A percentile compares a stretch with the other conserved stretches of the same genome.
Conservation (phyloP, 2,113 vertebrate species). For the Antennarius striatus region DNA sequence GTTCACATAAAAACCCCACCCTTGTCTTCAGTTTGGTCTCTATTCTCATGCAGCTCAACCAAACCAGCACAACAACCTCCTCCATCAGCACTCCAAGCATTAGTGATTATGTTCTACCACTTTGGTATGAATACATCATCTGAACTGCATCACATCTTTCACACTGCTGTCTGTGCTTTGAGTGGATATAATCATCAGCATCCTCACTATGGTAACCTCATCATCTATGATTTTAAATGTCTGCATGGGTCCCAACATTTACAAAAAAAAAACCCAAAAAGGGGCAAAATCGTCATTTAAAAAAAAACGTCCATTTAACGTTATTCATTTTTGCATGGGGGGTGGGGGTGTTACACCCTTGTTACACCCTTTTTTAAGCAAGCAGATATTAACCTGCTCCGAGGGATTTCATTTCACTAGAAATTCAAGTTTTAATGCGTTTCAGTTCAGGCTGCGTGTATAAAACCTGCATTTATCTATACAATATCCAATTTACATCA, state of each 20-base stretch:
- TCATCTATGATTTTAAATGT: not conserved
- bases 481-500: no score
- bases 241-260: not conserved
- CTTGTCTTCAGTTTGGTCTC: not conserved
- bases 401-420: not conserved
- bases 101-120: not conserved
- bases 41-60: not conserved
- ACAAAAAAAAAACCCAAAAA: not conserved
- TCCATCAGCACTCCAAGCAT: not conserved
- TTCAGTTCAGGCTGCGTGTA: no score
- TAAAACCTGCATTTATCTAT: no score
- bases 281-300: no score
- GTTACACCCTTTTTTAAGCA: slow-evolving; percentile 50
- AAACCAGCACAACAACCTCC: not conserved
- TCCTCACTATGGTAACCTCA: not conserved
- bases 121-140: not conserved
- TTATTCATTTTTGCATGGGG: not conserved
- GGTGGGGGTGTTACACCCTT: slow-evolving; percentile 53
- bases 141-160: not conserved
- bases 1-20: not conserved
- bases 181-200: slow-evolving; percentile 28
- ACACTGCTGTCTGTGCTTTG: no score
- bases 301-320: no score
- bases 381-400: slow-evolving; percentile 3
- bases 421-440: not conserved